Conservation (phyloP, 2,797 vertebrate genomes). For the Cyclopterus lumpus region DNA sequence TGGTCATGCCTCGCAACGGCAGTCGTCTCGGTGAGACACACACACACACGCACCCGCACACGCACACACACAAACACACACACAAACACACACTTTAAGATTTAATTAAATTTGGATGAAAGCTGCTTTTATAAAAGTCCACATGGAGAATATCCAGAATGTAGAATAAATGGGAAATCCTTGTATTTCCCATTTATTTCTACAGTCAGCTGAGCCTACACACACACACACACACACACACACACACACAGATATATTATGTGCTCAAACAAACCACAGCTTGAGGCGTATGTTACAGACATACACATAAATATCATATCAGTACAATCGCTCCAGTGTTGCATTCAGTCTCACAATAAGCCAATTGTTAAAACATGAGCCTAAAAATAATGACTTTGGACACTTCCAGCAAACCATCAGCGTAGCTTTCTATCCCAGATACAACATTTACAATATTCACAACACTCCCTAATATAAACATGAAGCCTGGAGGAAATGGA, state of each 20-base stretch:
- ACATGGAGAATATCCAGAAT: neutral
- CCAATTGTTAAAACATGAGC: constrained; percentile 21
- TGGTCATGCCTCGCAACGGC: constrained; percentile 94
- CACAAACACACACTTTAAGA: neutral
- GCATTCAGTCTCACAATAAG: constrained; percentile 8
- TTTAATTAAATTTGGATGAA: neutral
- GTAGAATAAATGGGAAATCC: neutral
- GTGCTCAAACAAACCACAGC: neutral
- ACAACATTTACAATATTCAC: constrained; percentile 13
- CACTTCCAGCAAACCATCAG: constrained; percentile 1
- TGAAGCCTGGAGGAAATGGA: neutral
- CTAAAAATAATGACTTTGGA: constrained; percentile 6
- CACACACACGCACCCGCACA: neutral
- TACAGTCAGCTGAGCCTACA: constrained; percentile 12
- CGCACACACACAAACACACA: neutral
- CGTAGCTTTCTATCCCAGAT: constrained; percentile 15
- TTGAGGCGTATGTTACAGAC: neutral
- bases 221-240: neutral
- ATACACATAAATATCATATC: constrained; percentile 7
- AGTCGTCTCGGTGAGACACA: constrained; percentile 91
- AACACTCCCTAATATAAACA: constrained; percentile 1
- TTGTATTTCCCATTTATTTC: neutral
- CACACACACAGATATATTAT: neutral
- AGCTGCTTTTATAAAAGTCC: neutral
- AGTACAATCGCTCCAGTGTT: constrained; percentile 5